Base-by-base conservation (phyloP, 2,113 vertebrate species). In the Daboia siamensis region DNA sequence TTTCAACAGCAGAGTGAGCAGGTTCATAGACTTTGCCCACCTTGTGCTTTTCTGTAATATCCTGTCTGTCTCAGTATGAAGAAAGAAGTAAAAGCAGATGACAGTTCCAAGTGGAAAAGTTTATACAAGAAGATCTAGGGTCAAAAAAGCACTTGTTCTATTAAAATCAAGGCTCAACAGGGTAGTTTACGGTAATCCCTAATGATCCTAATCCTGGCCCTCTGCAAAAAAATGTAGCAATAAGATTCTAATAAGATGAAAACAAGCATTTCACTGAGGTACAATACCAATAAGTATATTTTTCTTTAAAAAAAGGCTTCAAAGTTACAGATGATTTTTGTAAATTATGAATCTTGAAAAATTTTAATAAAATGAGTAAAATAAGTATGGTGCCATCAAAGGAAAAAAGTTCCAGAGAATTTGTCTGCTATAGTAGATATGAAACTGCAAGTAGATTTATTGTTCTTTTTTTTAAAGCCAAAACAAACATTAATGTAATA, bases 21-120 rank as follows among this genome's bases (percentile, higher is more conserved):
- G 88, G 92, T 29, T 39, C 57, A 54, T 69, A 93, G 94, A 93
- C 96, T 96, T 95, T 96, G 96, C 23, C 93, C 94, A 1, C 5
- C 80, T 90, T 4, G 61, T 55, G 0, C 21, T 87, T 89, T 89
- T 10, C 0, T 17, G 21, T 29, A 0, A 87, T 52, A 33, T 80
- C 54, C 89, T 93, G 61, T 39, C 0, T 0, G 4, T 89, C 5
- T 39, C 87, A 90, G 33, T 8, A 91, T 33, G 90, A 51, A 1
- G 26, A 0, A 0, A 8, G 0, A 1, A 46, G 52, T 87, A 90
- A 33, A 26, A 93, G 5, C 21, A 23, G 26, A 15, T 74, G 3
- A 0, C 74, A 39, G 4, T 91, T 94, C 0, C 0, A 44, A 3
- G 33, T 87, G 91, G 48, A 91, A 61, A 93, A 9, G 21, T 59